Base-by-base conservation (phyloP, 2,113 vertebrate genomes). In the Rattus rattus region DNA sequence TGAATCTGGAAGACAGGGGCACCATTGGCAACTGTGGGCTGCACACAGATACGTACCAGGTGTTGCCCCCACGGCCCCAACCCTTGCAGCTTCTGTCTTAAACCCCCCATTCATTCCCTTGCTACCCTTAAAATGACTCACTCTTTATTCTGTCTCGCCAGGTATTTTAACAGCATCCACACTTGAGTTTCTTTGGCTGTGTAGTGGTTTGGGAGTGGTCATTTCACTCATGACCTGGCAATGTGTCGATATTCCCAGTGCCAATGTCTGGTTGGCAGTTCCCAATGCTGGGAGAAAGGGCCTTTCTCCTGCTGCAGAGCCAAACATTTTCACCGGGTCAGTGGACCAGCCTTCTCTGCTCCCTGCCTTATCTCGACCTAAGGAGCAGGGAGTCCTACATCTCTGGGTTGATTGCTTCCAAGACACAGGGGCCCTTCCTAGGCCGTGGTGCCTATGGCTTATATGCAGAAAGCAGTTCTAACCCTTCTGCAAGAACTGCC, bases 251-350 rank as follows among this genome's bases (percentile, higher is more conserved):
- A 33, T 79, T 54, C 43, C 85, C 49, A 4, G 0, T 67, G 75
- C 72, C 89, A 61, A 0, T 52, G 0, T 33, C 11, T 54, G 28
- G 19, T 70, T 67, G 49, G 28, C 49, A 81, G 56, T 75, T 67
- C 69, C 56, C 69, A 11, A 17, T n/a, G 5, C 59, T 7, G 8
- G 39, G 17, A 69, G 39, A 36, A 28, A 4, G 36, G 33, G 65
- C 12, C 49, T 49, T 61, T 33, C 43, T 39, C 85, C 26, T 14
- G 5, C 14, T 4, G 33, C 69, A 22, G 33, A 90, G 24, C 28
- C 2, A 39, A 0, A 47, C 1, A 0, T 36, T 63, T 59, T 20
- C 9, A 10, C 63, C 1, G 12, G 28, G 19, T 24, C 7, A 0
- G 30, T 3, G 87, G 14, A 33, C 0, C 0, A 36, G 72, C 70